Evolutionary conservation across 2,113 vertebrate species (phyloP).

Genomic region (Prionailurus viverrinus): DNA sequence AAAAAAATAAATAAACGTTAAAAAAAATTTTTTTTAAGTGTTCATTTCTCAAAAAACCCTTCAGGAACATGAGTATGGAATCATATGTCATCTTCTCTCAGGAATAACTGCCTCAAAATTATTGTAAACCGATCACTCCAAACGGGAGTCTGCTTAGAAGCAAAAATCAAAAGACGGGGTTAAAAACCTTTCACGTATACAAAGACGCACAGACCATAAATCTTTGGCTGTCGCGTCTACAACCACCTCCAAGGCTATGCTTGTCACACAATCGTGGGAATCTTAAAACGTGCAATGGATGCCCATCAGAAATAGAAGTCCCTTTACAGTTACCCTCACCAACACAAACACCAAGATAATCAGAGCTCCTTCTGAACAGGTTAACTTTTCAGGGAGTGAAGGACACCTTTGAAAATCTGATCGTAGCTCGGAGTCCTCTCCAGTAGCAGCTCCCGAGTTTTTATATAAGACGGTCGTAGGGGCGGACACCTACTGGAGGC

Average conservation of each 20-base stretch:
- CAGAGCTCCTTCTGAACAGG: not conserved
- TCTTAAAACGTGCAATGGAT: not conserved
- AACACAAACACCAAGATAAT: not conserved
- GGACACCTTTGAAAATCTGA: not conserved
- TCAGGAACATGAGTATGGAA: slow-evolving; percentile 37
- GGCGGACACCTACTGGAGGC: not conserved
- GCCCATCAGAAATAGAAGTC: not conserved
- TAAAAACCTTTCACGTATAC: not conserved
- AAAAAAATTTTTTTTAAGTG: not conserved
- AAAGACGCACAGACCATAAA: not conserved
- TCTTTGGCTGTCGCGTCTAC: not conserved
- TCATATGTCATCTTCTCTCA: not conserved
- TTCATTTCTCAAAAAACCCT: slow-evolving; percentile 39
- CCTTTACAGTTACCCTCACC: not conserved
- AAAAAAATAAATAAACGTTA: no score
- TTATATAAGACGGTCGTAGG: not conserved
- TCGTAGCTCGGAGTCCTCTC: not conserved
- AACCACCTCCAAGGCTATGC: not conserved
- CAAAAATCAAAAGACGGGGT: not conserved
- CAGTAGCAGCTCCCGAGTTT: not conserved
- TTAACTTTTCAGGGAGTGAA: not conserved
- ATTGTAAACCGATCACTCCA: not conserved
- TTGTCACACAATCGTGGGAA: not conserved
- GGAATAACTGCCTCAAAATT: not conserved
- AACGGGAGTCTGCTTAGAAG: slow-evolving; percentile 23